phyloP scores from a whole-genome alignment of 2,888 invertebrate species.

The Asteroscopus sphinx region DNA sequence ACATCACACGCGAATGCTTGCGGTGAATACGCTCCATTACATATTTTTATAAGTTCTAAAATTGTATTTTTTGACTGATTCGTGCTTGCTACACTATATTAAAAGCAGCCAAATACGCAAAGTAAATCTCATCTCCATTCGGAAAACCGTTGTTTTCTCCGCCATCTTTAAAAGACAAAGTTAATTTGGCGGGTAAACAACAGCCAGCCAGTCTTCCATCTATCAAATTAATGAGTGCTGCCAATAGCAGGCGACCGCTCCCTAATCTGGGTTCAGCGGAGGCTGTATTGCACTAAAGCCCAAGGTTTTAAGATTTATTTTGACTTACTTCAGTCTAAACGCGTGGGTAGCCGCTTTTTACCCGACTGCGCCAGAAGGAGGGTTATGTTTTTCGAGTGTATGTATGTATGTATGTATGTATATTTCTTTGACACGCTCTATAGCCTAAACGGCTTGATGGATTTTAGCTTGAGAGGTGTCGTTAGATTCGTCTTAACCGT shows the following conservation, averaged over 20 bases:
- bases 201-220: constrained; percentile 54
- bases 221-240: constrained; percentile 70
- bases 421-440: no score
- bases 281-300: constrained; percentile 22
- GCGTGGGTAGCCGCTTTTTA: no score
- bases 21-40: no score
- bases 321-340: not conserved
- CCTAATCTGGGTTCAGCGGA: constrained; percentile 38
- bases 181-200: constrained; percentile 59
- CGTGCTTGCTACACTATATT: not conserved
- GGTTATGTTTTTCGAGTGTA: no score
- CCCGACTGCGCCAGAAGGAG: no score
- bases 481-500: no score
- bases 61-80: no score
- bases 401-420: no score
- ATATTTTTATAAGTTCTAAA: no score
- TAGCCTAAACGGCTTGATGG: no score
- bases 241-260: constrained; percentile 61
- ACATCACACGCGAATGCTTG: no score
- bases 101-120: not conserved
- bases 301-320: constrained; percentile 29
- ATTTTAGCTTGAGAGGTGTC: no score
- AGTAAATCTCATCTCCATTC: constrained; percentile 30
- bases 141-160: constrained; percentile 30
- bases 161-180: constrained; percentile 57